phyloP scores from a whole-genome alignment of 2,888 invertebrate genomes.

The Troides aeacus region DNA sequence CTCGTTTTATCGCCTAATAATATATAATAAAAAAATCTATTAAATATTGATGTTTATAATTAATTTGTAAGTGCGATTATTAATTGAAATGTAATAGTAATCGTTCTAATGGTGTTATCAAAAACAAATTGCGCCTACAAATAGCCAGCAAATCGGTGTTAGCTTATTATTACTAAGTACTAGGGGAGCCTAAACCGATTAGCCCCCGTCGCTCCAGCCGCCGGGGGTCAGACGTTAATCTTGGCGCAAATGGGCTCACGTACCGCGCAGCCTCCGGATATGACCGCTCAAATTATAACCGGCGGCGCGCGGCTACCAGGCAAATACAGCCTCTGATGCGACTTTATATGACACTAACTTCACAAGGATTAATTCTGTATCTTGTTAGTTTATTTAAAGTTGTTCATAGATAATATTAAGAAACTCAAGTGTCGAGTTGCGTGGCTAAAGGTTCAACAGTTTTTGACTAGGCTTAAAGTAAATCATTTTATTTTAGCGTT shows the following conservation, averaged over 20 bases:
- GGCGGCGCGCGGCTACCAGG: slow-evolving; percentile 26
- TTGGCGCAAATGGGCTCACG: slow-evolving; percentile 66
- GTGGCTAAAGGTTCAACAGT: neutral
- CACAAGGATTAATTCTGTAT: neutral
- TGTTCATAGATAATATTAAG: neutral
- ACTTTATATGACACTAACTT: slow-evolving; percentile 10
- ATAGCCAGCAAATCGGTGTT: slow-evolving; percentile 1
- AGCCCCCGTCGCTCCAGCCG: slow-evolving; percentile 37
- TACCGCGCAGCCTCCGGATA: slow-evolving; percentile 41
- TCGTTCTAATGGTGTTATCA: neutral
- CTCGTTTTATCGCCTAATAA: no score
- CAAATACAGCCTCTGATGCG: slow-evolving; percentile 2
- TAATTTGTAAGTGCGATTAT: neutral
- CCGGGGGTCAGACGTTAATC: slow-evolving; percentile 57
- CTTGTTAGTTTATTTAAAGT: neutral
- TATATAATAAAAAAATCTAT: no score
- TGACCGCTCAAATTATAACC: slow-evolving; percentile 51
- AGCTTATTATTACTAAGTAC: neutral
- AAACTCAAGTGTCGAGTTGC: neutral
- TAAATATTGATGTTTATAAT: no score
- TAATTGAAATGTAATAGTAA: neutral
- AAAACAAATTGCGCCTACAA: neutral
- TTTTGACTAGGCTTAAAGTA: neutral
- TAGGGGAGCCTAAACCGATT: slow-evolving; percentile 39
- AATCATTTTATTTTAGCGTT: neutral